These are phyloP conservation scores for Cololabis saira DNA, from an alignment of 2,113 vertebrate genomes.

Conservation along the genomic window DNA sequence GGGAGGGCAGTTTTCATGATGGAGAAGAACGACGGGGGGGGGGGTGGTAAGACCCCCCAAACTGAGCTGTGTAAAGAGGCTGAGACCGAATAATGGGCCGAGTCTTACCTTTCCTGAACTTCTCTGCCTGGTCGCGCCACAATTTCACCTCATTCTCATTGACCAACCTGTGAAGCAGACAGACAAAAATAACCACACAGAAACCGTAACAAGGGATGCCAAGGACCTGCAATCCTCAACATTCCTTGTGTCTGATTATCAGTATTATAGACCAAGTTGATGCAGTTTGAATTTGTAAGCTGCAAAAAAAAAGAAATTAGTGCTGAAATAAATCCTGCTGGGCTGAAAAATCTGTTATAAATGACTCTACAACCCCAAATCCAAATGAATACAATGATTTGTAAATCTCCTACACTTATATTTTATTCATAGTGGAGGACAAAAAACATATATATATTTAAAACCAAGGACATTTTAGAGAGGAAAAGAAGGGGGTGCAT, in stretches of 20 bases:
- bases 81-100: too few species aligned
- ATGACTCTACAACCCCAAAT: constrained; percentile 2
- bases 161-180: constrained; percentile 85
- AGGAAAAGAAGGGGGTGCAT: too few species aligned
- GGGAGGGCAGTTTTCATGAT: not conserved
- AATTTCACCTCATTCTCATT: constrained; percentile 98
- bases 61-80: too few species aligned
- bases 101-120: constrained; percentile 92
- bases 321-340: constrained; percentile 26
- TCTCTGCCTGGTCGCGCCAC: constrained; percentile 96
- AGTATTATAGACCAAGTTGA: constrained; percentile 41
- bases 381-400: too few species aligned
- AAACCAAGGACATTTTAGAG: too few species aligned
- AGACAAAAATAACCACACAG: constrained; percentile 12
- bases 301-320: constrained; percentile 32
- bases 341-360: constrained; percentile 16
- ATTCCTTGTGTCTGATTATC: constrained; percentile 6
- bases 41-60: too few species aligned
- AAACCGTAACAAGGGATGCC: constrained; percentile 5
- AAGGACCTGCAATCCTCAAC: not conserved
- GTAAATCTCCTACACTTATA: too few species aligned
- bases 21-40: too few species aligned
- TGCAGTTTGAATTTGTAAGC: constrained; percentile 36
- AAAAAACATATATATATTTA: too few species aligned
- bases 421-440: too few species aligned